Evolutionary conservation across 2,797 vertebrate genomes (phyloP), one percentile per base, ranked within the genome.

Genomic region (Brachyalestes nurse): DNA sequence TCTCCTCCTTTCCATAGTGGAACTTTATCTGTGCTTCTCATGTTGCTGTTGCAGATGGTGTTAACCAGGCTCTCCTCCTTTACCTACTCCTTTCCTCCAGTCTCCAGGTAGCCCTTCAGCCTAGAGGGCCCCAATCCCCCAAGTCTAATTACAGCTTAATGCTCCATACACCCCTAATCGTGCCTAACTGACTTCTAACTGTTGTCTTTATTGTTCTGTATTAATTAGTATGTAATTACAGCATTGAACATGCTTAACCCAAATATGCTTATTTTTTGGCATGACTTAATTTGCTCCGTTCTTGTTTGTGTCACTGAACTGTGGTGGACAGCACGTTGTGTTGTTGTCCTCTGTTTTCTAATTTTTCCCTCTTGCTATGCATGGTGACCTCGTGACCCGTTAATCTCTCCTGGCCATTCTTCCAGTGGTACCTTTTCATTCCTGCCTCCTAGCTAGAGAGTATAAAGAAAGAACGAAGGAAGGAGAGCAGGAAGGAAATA

Each of bases 1-100:
- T 73, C 45, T 49, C 73, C 67, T 65, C 64, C 47, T 75, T 83
- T 85, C 79, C 82, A 85, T 72, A 72, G 70, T 86, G 81, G 80
- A 85, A 86, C 83, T 73, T 72, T 77, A 88, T 84, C 83, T 83
- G 64, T 65, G 81, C 55, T 58, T 82, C 82, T 87, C 82, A 77
- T 85, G 79, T 86, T 84, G 71, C 86, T 78, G 78, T 77, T 79
- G 77, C 85, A 86, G 83, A 84, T 85, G 82, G 81, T 74, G 72
- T 75, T 70, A 75, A 74, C 74, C 64, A 28, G 28, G 78, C 79
- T 66, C 73, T 77, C 77, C 75, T 67, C 72, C 49, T 12, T 62
- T 21, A n/a, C 62, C 23, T 53, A 25, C 66, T 64, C 61, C 78
- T 80, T 85, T 77, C 66, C 78, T 64, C 79, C 61, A 60, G 64